Percentiles rank a stretch among this genome's conserved stretches.
phyloP scores from a whole-genome alignment of 2,888 invertebrate genomes.

The Ectropis crepuscularia region DNA sequence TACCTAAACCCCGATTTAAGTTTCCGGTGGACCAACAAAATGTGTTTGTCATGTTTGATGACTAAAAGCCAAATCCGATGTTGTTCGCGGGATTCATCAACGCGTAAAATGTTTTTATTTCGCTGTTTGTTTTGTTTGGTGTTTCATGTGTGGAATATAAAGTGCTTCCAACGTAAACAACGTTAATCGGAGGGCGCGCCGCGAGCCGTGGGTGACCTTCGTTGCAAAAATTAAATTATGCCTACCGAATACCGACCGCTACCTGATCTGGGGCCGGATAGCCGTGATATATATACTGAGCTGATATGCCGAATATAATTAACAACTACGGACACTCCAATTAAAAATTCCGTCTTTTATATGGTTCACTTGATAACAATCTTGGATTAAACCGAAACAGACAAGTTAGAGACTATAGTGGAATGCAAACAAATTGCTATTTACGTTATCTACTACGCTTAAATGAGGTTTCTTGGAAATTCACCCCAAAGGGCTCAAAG shows the following conservation, averaged over 20 bases:
- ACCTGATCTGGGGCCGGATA: slow-evolving; percentile 23
- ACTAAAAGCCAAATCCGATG: neutral
- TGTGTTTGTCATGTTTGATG: too few species aligned
- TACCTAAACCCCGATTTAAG: too few species aligned
- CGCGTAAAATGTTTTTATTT: neutral
- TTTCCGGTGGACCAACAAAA: too few species aligned
- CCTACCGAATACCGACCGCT: neutral
- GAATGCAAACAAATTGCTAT: too few species aligned
- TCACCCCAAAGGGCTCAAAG: too few species aligned
- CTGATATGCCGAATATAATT: slow-evolving; percentile 28
- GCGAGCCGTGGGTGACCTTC: slow-evolving; percentile 15
- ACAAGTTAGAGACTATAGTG: too few species aligned
- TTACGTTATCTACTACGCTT: too few species aligned
- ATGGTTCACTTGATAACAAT: too few species aligned
- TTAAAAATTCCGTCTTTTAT: too few species aligned
- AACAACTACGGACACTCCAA: slow-evolving; percentile 14
- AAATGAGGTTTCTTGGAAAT: too few species aligned
- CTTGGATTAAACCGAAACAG: too few species aligned
- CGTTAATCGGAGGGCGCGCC: slow-evolving; percentile 9
- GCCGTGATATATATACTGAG: slow-evolving; percentile 19
- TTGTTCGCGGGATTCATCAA: neutral
- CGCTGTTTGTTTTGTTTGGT: neutral
- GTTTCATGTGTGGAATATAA: slow-evolving; percentile 1
- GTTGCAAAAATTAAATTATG: slow-evolving; percentile 20
- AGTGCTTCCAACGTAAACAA: slow-evolving; percentile 8